A percentile compares a stretch with the other conserved stretches of the same genome.
phyloP scores from a whole-genome alignment of 2,113 vertebrate species.

The Chiloscyllium plagiosum region DNA sequence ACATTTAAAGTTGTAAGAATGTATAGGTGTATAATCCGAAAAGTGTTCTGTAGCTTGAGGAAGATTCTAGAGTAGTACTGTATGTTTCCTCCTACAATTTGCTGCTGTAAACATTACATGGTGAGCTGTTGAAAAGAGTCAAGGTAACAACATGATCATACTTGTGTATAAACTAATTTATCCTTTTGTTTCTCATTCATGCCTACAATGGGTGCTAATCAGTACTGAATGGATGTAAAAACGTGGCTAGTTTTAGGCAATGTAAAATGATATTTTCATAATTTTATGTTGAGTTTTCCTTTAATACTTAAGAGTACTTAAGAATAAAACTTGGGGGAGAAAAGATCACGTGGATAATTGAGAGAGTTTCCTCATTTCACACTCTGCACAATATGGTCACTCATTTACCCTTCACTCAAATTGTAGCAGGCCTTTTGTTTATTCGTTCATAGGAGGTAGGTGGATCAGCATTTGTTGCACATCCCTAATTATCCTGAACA shows the following conservation, averaged over 20 bases:
- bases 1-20: too few relatives aligned
- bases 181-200: not conserved
- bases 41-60: not conserved
- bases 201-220: not conserved
- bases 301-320: too few relatives aligned
- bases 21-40: not conserved
- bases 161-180: not conserved
- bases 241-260: not conserved
- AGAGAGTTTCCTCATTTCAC: too few relatives aligned
- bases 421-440: too few relatives aligned
- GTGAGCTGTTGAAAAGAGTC: not conserved
- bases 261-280: not conserved
- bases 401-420: too few relatives aligned
- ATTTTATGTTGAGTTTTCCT: too few relatives aligned
- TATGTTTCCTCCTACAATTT: not conserved
- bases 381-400: too few relatives aligned
- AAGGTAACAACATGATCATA: not conserved
- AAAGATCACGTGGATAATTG: too few relatives aligned
- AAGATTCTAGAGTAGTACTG: not conserved
- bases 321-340: too few relatives aligned
- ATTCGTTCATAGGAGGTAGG: too few relatives aligned
- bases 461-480: too few relatives aligned
- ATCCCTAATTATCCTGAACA: too few relatives aligned
- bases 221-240: not conserved
- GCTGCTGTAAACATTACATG: not conserved